These are phyloP conservation scores for Lycorma delicatula DNA, from an alignment of 1,140 invertebrate species.

Conservation along the genomic window DNA sequence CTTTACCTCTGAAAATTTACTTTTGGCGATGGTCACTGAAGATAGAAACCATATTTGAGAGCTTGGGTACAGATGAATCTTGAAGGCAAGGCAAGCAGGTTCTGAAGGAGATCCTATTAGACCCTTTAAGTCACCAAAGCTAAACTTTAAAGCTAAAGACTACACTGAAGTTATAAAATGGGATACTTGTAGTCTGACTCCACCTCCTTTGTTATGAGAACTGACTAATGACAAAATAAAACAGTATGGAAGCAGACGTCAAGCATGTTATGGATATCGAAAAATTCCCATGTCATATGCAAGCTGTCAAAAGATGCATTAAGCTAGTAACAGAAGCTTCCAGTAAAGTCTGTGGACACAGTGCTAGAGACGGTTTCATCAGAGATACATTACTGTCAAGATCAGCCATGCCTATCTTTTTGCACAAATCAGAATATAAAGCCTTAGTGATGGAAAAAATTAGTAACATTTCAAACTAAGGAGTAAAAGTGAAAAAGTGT, in stretches of 20 bases:
- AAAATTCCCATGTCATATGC: conserved; percentile 28
- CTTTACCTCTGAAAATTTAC: conserved; percentile 33
- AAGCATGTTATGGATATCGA: neutral
- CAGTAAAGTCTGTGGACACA: conserved; percentile 18
- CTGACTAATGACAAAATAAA: conserved; percentile 21
- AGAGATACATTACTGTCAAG: conserved; percentile 7
- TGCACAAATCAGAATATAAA: neutral
- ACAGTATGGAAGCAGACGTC: no score
- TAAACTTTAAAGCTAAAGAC: conserved; percentile 23
- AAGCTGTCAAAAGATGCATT: conserved; percentile 29
- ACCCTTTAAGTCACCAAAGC: conserved; percentile 16
- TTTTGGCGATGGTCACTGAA: conserved; percentile 33
- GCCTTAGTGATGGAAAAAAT: neutral
- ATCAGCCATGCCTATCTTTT: conserved; percentile 9
- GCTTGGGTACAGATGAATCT: conserved; percentile 25
- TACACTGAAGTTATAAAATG: conserved; percentile 21
- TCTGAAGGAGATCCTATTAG: conserved; percentile 7
- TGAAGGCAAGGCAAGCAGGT: conserved; percentile 18
- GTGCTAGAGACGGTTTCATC: conserved; percentile 22
- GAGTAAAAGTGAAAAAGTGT: neutral
- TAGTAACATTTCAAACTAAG: neutral
- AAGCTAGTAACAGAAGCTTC: conserved; percentile 30
- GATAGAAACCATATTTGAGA: conserved; percentile 26
- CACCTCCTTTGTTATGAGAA: conserved; percentile 17
- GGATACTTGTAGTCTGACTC: conserved; percentile 10